Evolutionary conservation across 1,140 invertebrate genomes (phyloP).

Genomic region (Nasonia giraulti): DNA sequence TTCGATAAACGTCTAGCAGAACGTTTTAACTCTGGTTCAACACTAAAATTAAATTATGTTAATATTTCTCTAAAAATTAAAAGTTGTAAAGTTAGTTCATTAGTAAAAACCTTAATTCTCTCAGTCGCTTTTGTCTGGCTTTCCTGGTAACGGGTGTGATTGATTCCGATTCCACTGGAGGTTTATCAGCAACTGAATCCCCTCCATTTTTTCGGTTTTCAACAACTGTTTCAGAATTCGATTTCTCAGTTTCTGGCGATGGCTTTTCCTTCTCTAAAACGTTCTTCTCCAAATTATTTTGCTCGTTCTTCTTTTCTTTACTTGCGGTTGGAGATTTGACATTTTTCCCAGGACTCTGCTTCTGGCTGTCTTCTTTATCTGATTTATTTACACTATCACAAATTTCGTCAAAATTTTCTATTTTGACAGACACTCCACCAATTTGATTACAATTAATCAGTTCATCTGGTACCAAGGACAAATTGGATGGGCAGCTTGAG

Average conservation of each 20-base stretch:
- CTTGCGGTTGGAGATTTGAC: conserved; percentile 42
- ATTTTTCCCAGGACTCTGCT: conserved; percentile 47
- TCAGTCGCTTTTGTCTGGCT: conserved; percentile 61
- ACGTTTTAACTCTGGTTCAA: conserved; percentile 70
- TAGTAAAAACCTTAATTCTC: conserved; percentile 57
- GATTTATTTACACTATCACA: conserved; percentile 64
- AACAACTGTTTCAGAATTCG: not conserved
- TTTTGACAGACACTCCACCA: conserved; percentile 70
- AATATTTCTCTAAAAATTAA: conserved; percentile 44
- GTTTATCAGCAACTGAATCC: conserved; percentile 41
- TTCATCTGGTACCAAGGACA: conserved; percentile 69
- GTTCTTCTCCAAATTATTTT: conserved; percentile 36
- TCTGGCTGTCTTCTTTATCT: conserved; percentile 59
- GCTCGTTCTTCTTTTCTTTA: conserved; percentile 40
- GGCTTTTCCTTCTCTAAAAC: conserved; percentile 49
- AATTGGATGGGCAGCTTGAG: conserved; percentile 70
- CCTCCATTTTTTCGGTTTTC: conserved; percentile 51
- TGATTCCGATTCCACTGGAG: conserved; percentile 17
- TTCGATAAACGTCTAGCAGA: conserved; percentile 72
- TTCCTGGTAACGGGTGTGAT: conserved; percentile 62
- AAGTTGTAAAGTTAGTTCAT: not conserved
- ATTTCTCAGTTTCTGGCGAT: not conserved
- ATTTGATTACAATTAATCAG: conserved; percentile 68
- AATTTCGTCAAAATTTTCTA: conserved; percentile 68
- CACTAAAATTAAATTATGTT: conserved; percentile 55